phyloP scores from a whole-genome alignment of 2,113 vertebrate genomes.

The Nesospiza acunhae region DNA sequence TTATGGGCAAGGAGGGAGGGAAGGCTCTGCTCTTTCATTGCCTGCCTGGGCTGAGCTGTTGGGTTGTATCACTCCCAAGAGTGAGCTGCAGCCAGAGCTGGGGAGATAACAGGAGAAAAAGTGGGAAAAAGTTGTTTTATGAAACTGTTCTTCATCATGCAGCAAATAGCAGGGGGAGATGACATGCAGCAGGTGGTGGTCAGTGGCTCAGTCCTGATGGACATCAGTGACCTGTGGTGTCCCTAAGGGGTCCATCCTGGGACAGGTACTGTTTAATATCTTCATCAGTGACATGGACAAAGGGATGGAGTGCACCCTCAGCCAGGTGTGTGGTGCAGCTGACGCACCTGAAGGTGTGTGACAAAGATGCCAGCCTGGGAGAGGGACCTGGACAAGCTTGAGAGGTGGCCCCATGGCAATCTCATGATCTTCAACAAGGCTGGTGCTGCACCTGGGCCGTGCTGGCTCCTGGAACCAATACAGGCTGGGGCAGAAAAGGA shows the following conservation, averaged over 20 bases:
- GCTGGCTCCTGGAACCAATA: not conserved
- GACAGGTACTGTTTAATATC: not conserved
- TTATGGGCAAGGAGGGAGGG: not conserved
- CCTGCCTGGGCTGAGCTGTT: not conserved
- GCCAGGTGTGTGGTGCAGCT: not conserved
- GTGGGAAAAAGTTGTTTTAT: not conserved
- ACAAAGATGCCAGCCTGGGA: not conserved
- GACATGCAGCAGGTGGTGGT: not conserved
- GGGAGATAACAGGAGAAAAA: not conserved
- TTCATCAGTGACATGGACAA: not conserved
- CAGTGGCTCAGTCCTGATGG: not conserved
- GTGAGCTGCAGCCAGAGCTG: not conserved
- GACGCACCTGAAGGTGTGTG: not conserved
- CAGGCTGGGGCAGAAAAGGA: not conserved
- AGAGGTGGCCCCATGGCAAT: not conserved
- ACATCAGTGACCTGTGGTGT: not conserved
- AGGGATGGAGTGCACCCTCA: not conserved
- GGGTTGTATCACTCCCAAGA: not conserved
- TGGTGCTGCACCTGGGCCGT: not conserved
- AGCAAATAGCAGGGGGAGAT: not conserved
- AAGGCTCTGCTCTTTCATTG: not conserved
- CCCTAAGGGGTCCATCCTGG: not conserved
- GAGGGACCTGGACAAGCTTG: not conserved
- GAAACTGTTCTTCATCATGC: not conserved
- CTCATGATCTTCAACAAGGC: too few relatives aligned